Conservation (phyloP, 2,113 vertebrate genomes). For the Otis tarda region DNA sequence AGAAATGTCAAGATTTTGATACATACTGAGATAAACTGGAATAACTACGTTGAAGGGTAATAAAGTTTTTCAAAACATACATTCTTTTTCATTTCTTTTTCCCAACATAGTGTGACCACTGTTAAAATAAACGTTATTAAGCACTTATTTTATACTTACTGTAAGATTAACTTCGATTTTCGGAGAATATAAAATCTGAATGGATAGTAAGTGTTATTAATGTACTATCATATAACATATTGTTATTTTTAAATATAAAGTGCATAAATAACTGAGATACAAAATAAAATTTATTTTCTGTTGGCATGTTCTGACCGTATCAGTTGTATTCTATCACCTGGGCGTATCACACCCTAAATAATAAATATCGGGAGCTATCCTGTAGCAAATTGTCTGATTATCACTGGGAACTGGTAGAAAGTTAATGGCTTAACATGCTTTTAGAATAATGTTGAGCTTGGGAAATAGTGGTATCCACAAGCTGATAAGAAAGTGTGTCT, state of each 20-base stretch:
- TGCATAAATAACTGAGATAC: neutral
- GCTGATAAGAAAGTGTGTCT: neutral
- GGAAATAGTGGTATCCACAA: neutral
- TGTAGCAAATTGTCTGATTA: neutral
- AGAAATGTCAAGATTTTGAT: neutral
- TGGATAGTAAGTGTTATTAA: neutral
- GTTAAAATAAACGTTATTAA: neutral
- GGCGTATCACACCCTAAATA: neutral
- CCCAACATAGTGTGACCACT: neutral
- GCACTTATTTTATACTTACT: neutral
- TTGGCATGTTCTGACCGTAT: neutral
- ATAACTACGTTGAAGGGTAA: neutral
- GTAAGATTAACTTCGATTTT: neutral
- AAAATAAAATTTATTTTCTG: neutral
- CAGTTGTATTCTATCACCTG: neutral
- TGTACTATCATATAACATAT: neutral
- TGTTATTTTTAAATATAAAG: neutral
- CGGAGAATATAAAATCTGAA: neutral
- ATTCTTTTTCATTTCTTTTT: neutral
- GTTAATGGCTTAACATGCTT: neutral
- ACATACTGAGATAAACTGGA: neutral
- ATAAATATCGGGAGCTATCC: neutral
- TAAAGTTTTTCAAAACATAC: neutral
- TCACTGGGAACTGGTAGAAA: neutral
- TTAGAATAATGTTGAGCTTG: neutral